Conservation (phyloP, 30 jellyfish, hydroid and myxozoan species). For the Pelagia noctiluca region DNA sequence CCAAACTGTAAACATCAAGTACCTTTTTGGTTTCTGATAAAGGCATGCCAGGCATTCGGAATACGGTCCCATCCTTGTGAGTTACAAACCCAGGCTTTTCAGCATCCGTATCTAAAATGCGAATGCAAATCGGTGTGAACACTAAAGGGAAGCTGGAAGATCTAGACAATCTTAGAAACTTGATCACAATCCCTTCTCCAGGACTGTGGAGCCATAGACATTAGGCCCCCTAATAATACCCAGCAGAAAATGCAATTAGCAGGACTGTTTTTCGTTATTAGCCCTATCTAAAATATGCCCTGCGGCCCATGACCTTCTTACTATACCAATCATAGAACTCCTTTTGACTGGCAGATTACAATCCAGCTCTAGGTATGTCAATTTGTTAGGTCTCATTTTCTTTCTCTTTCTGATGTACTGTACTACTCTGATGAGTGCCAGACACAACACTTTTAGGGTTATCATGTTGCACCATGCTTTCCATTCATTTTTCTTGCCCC, state of each 20-base stretch:
- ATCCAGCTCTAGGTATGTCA: too few relatives aligned
- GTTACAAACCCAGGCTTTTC: background rate
- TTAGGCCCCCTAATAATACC: too few relatives aligned
- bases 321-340: too few relatives aligned
- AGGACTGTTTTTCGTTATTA: background rate
- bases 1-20: background rate
- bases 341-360: too few relatives aligned
- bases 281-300: too few relatives aligned
- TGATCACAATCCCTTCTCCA: background rate
- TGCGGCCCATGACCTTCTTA: too few relatives aligned
- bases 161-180: background rate
- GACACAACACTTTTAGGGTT: background rate
- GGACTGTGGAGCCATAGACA: too few relatives aligned
- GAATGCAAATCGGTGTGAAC: background rate
- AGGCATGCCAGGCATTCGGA: constrained; percentile 56
- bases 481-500: background rate
- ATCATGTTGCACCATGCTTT: background rate
- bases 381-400: too few relatives aligned
- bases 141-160: background rate
- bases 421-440: background rate
- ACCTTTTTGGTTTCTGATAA: constrained; percentile 63
- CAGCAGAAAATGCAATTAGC: background rate
- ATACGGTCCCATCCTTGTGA: constrained; percentile 17
- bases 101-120: background rate
- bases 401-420: too few relatives aligned